Evolutionary conservation across 2,113 vertebrate genomes (phyloP).

Genomic region (Tichodroma muraria): DNA sequence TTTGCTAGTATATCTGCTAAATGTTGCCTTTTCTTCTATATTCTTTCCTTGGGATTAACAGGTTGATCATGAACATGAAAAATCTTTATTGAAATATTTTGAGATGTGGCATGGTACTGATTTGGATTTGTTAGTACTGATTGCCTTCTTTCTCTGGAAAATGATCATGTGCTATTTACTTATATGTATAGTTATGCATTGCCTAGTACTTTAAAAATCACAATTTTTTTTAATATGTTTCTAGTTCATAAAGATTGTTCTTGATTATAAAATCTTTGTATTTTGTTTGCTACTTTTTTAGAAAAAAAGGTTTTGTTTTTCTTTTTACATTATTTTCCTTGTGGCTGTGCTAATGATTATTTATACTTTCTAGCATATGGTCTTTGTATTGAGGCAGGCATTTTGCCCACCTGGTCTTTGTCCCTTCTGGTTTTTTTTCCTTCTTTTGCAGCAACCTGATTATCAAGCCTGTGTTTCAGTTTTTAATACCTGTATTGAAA

Average conservation of each 20-base stretch:
- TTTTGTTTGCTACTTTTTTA: not conserved
- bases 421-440: too few relatives aligned
- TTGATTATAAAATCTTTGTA: not conserved
- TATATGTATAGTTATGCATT: not conserved
- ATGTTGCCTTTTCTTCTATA: not conserved
- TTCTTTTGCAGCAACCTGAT: not conserved
- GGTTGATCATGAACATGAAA: not conserved
- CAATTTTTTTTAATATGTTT: accelerated
- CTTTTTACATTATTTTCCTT: not conserved
- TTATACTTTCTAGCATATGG: not conserved
- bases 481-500: not conserved
- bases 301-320: not conserved
- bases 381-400: not conserved
- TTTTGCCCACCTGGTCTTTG: not conserved
- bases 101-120: not conserved
- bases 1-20: not conserved
- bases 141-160: slow-evolving; percentile 12
- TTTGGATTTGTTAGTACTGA: slow-evolving; percentile 1
- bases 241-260: not conserved
- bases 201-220: not conserved
- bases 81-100: not conserved
- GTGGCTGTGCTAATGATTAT: not conserved
- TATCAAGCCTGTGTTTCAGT: not conserved
- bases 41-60: not conserved
- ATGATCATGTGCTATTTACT: not conserved